A percentile compares a stretch with the other conserved stretches of the same genome.
These are phyloP conservation scores for Apis cerana DNA, from an alignment of 1,140 invertebrate species.

Conservation along the genomic window DNA sequence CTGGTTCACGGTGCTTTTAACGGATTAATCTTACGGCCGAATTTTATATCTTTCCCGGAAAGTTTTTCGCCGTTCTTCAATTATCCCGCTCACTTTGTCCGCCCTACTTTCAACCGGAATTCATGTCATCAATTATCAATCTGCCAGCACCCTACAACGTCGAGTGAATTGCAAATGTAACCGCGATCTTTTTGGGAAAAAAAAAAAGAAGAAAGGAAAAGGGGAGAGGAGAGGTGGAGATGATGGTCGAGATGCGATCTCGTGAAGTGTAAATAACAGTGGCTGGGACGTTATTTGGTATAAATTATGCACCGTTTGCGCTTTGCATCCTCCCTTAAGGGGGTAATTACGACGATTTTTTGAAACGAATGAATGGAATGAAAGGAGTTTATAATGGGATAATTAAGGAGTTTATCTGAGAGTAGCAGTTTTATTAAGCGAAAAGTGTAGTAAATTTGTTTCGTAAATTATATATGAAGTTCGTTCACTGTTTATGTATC, in stretches of 20 bases:
- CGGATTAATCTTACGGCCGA: conserved; percentile 57
- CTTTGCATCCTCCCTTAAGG: neutral
- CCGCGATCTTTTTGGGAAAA: neutral
- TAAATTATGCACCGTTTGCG: neutral
- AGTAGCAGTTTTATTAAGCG: neutral
- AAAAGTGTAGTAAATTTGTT: neutral
- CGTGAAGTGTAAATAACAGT: neutral
- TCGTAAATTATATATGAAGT: neutral
- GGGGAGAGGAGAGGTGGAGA: neutral
- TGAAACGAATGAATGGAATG: neutral
- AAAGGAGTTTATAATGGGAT: too few species aligned
- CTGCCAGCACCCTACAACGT: conserved; percentile 4
- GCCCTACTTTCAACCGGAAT: conserved; percentile 45
- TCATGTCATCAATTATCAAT: conserved; percentile 55
- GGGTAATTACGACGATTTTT: neutral
- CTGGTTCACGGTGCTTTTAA: conserved; percentile 49
- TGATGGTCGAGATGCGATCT: conserved; percentile 7
- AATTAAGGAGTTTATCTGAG: neutral
- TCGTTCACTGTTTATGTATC: neutral
- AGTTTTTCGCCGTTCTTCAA: conserved; percentile 46
- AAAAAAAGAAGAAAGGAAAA: neutral
- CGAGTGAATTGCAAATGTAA: conserved; percentile 45
- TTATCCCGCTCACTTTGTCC: conserved; percentile 29
- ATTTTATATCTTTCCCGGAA: conserved; percentile 44
- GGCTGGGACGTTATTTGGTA: neutral